Percentiles rank a stretch among this genome's conserved stretches.
Evolutionary conservation across 2,113 vertebrate species (phyloP).

Genomic region (Archilochus colubris): DNA sequence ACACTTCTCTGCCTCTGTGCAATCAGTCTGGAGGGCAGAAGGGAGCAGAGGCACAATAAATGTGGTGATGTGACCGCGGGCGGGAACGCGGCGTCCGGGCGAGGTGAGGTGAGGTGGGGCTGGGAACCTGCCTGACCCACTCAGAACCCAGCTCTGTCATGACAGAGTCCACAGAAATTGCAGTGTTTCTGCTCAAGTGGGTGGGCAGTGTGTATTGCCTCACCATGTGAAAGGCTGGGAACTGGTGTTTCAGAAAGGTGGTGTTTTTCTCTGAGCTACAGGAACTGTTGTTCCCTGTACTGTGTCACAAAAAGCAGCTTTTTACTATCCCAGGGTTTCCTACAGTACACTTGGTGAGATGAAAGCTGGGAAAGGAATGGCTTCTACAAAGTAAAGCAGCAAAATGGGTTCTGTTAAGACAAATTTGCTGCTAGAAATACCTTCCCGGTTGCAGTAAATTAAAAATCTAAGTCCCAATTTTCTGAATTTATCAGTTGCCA

Average conservation of each 20-base stretch:
- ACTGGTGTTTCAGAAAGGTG: background rate
- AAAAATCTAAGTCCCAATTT: background rate
- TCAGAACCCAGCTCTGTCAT: slow-evolving; percentile 28
- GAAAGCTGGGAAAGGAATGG: background rate
- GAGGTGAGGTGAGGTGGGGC: slow-evolving; percentile 38
- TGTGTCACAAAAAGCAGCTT: background rate
- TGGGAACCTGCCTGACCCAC: slow-evolving; percentile 63
- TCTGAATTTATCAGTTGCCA: background rate
- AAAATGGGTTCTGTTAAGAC: background rate
- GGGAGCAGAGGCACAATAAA: background rate
- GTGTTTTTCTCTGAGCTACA: background rate
- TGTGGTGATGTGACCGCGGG: background rate
- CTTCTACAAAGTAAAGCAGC: background rate
- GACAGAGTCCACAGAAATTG: slow-evolving; percentile 22
- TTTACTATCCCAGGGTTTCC: background rate
- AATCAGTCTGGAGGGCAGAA: background rate
- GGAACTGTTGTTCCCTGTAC: background rate
- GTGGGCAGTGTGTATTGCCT: background rate
- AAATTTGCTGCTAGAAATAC: background rate
- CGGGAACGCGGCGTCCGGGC: background rate
- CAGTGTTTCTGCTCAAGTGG: background rate
- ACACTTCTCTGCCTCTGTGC: background rate
- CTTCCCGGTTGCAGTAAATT: background rate
- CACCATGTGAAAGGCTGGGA: background rate
- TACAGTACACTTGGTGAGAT: background rate